Percentiles rank a stretch among this genome's conserved stretches.
Evolutionary conservation across 2,113 vertebrate species (phyloP).

Genomic region (Engystomops pustulosus): DNA sequence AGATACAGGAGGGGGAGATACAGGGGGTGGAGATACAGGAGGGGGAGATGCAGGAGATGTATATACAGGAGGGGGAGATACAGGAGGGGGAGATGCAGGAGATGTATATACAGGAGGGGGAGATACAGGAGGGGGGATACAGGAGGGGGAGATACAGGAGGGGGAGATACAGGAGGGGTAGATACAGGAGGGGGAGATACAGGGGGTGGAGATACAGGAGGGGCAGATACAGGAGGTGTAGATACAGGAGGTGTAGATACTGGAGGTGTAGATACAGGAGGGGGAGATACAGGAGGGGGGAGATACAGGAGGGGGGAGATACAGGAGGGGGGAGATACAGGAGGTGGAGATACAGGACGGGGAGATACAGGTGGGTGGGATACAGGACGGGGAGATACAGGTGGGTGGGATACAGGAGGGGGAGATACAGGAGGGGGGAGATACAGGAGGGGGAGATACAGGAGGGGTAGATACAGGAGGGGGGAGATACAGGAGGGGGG

Average conservation of each 20-base stretch:
- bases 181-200: neutral
- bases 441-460: neutral
- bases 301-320: neutral
- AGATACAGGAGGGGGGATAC: no score
- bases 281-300: neutral
- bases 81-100: neutral
- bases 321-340: neutral
- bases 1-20: neutral
- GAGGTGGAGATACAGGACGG: no score
- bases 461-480: no score
- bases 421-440: neutral
- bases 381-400: no score
- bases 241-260: neutral
- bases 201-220: no score
- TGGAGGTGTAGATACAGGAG: no score
- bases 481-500: no score
- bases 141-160: neutral
- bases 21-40: neutral
- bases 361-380: neutral
- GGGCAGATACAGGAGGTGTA: no score
- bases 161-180: neutral
- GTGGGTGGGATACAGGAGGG: no score
- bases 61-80: neutral
- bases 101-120: no score
- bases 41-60: no score